Percentiles rank a stretch among this genome's conserved stretches.
These are phyloP conservation scores for Cladopsammia gracilis DNA, from an alignment of 64 coral and sea anemone genomes.

Conservation along the genomic window DNA sequence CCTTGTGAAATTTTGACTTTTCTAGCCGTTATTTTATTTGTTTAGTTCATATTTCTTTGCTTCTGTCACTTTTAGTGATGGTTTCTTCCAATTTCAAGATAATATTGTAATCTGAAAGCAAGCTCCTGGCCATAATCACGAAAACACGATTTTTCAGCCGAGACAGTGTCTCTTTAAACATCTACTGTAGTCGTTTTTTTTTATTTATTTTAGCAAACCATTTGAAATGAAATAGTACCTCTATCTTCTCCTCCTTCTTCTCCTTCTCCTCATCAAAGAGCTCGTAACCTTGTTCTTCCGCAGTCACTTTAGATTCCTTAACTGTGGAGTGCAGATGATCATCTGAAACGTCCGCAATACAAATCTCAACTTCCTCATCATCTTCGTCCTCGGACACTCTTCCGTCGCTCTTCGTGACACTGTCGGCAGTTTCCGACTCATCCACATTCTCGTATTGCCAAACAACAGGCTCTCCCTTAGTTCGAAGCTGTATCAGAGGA, in stretches of 20 bases:
- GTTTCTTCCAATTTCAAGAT: too few relatives aligned
- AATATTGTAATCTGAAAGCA: too few relatives aligned
- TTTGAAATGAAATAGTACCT: background rate
- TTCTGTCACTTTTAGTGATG: too few relatives aligned
- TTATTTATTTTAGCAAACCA: too few relatives aligned
- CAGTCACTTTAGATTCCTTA: background rate
- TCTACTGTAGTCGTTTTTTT: too few relatives aligned
- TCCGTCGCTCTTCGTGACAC: constrained; percentile 44
- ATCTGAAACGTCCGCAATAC: constrained; percentile 26
- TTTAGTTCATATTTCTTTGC: too few relatives aligned
- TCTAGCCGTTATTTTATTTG: too few relatives aligned
- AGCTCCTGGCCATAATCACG: too few relatives aligned
- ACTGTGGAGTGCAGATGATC: background rate
- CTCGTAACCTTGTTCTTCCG: constrained; percentile 4
- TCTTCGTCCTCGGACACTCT: constrained; percentile 46
- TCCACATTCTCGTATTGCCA: constrained; percentile 53
- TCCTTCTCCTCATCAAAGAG: background rate
- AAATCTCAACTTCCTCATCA: constrained; percentile 69
- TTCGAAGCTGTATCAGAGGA: constrained; percentile 43
- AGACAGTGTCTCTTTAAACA: too few relatives aligned
- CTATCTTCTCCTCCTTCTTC: background rate
- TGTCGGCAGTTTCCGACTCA: constrained; percentile 58
- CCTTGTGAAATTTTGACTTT: too few relatives aligned
- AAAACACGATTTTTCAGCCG: too few relatives aligned
- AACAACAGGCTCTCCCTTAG: constrained; percentile 59